phyloP scores from a whole-genome alignment of 1,140 invertebrate genomes.

The Scaptomyza pallida region DNA sequence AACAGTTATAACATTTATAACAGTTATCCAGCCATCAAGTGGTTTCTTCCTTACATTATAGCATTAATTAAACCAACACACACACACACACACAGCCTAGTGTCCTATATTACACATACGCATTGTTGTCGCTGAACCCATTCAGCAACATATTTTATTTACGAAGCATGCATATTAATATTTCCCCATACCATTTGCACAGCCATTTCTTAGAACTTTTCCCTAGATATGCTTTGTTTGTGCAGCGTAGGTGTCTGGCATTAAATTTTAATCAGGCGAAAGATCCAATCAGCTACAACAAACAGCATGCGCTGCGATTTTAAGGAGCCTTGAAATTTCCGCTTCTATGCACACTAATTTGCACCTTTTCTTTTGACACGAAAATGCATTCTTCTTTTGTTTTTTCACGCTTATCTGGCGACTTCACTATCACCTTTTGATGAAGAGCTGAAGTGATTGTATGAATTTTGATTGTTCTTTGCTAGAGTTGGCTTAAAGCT shows the following conservation, averaged over 20 bases:
- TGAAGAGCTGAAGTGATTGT: no score
- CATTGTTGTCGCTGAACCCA: background rate
- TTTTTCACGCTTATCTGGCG: background rate
- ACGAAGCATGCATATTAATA: no score
- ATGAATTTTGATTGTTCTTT: no score
- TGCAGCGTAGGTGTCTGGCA: constrained; percentile 12
- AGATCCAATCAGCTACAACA: constrained; percentile 55
- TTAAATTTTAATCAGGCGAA: constrained; percentile 66
- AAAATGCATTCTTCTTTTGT: background rate
- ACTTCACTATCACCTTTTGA: background rate
- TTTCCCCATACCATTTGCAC: no score
- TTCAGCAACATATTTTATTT: background rate
- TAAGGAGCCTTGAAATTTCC: constrained; percentile 18
- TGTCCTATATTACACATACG: constrained; percentile 50
- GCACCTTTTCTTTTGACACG: constrained; percentile 23
- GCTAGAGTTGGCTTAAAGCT: no score
- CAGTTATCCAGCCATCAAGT: no score
- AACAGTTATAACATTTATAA: background rate
- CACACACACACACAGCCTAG: no score
- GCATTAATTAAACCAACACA: constrained; percentile 8
- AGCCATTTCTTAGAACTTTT: no score
- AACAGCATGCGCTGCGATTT: constrained; percentile 9
- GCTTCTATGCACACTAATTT: constrained; percentile 35
- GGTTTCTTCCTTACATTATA: background rate
- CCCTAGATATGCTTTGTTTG: no score